phyloP scores from a whole-genome alignment of 1,140 invertebrate species.

The Episyrphus balteatus region DNA sequence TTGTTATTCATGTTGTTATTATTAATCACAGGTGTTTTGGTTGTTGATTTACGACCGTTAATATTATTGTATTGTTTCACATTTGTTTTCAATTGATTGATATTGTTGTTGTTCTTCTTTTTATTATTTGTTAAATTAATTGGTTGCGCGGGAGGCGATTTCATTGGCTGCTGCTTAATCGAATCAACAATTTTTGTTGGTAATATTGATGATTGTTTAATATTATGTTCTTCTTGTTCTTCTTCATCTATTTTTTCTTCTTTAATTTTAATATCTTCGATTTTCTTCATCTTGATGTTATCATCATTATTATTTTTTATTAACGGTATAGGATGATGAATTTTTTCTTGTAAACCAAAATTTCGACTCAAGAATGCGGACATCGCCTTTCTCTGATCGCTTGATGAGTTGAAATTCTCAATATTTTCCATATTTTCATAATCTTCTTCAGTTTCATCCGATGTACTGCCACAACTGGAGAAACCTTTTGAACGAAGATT shows the following conservation, averaged over 20 bases:
- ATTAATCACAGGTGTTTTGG: neutral
- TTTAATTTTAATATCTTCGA: conserved; percentile 8
- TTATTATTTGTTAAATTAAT: conserved; percentile 20
- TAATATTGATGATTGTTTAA: neutral
- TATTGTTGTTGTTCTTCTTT: conserved; percentile 14
- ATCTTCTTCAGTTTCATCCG: conserved; percentile 20
- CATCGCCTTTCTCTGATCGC: conserved; percentile 11
- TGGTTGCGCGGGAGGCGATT: conserved; percentile 37
- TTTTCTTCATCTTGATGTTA: conserved; percentile 20
- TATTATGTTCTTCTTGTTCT: conserved; percentile 5
- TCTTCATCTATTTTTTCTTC: conserved; percentile 4
- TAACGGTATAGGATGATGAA: too few relatives aligned
- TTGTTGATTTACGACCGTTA: conserved; percentile 18
- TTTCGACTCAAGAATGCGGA: conserved; percentile 10
- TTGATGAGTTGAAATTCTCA: conserved; percentile 21
- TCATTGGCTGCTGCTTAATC: conserved; percentile 36
- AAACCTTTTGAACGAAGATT: too few relatives aligned
- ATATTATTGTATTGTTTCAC: conserved; percentile 16
- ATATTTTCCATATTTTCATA: conserved; percentile 27
- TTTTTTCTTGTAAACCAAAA: conserved; percentile 7
- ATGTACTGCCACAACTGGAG: too few relatives aligned
- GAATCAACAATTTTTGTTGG: conserved; percentile 8
- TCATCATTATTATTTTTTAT: neutral
- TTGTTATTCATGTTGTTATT: neutral
- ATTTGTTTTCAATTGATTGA: neutral